Base-by-base conservation (phyloP, 1,140 invertebrate species). In the Ceratina calcarata region DNA sequence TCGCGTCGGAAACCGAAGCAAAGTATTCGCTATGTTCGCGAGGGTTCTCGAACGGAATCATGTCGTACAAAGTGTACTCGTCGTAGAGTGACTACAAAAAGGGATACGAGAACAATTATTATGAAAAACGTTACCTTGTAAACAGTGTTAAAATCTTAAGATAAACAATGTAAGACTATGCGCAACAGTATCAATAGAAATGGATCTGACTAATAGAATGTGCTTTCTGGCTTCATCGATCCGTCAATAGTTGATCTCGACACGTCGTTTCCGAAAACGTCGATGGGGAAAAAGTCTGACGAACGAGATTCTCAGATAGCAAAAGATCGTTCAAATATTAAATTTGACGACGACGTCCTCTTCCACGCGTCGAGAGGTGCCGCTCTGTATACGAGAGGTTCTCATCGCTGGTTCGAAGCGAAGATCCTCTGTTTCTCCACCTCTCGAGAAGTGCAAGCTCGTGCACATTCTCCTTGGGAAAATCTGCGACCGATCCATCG, bases 111-210 rank as follows among this genome's bases (percentile, higher is more conserved):
- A 51, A 37, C 58, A 45, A 68, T 76, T 49, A 68, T 76, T 24
- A 58, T 67, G 73, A 67, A 76, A 68, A 68, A 76, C 73, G 53
- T 76, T 76, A 76, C 60, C 64, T 68, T 24, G 58, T 71, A 53
- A 78, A 78, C 75, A 64, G 76, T 51, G 67, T 70, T 78, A 64
- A 64, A 71, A 78, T 78, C 75, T 78, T 71, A 71, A 71, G 75
- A 78, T 78, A 71, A 78, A 78, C 67, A 78, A 71, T 64, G 75
- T 53, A 61, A 61, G 75, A 71, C 58, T 71, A 71, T 77, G 51
- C 75, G 66, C 75, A 77, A 77, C 75, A 61, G 75, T 70, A 70
- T 77, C n/a, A 49, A 60, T 77, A 77, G 57, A 77, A 78, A 78
- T 64, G 45, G 67, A 78, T 71, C 67, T 53, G 65, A 51, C 58